A percentile compares a stretch with the other conserved stretches of the same genome.
phyloP scores from a whole-genome alignment of 2,888 invertebrate species.

The Lasioglossum lativentre region DNA sequence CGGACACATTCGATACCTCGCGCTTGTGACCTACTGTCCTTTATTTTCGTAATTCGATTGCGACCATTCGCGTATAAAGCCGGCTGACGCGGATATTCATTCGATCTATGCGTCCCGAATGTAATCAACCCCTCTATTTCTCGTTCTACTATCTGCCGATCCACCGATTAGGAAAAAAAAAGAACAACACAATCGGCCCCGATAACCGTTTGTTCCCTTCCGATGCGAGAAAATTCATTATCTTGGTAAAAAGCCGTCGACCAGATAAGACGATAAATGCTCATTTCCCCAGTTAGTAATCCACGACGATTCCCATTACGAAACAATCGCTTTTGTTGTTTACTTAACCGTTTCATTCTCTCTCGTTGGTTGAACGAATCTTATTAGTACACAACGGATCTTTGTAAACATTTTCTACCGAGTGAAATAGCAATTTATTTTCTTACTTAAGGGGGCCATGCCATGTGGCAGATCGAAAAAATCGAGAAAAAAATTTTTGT shows the following conservation, averaged over 20 bases:
- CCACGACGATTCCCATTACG: neutral
- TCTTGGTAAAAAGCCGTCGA: neutral
- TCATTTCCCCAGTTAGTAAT: neutral
- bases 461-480: too few species aligned
- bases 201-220: neutral
- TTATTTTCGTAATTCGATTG: constrained; percentile 52
- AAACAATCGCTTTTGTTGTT: neutral
- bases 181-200: neutral
- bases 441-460: too few species aligned
- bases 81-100: constrained; percentile 15
- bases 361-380: too few species aligned
- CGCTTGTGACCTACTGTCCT: constrained; percentile 47
- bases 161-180: neutral
- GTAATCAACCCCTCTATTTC: neutral
- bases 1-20: constrained; percentile 17
- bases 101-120: neutral
- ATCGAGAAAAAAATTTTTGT: too few species aligned
- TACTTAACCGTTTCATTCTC: too few species aligned
- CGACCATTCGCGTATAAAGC: constrained; percentile 5
- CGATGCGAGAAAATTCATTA: neutral
- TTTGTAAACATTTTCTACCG: too few species aligned
- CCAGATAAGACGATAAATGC: neutral
- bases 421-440: too few species aligned
- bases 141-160: neutral
- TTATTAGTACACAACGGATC: too few species aligned